Base-by-base conservation (phyloP, 1,140 invertebrate species). In the Pseudomyrmex gracilis region DNA sequence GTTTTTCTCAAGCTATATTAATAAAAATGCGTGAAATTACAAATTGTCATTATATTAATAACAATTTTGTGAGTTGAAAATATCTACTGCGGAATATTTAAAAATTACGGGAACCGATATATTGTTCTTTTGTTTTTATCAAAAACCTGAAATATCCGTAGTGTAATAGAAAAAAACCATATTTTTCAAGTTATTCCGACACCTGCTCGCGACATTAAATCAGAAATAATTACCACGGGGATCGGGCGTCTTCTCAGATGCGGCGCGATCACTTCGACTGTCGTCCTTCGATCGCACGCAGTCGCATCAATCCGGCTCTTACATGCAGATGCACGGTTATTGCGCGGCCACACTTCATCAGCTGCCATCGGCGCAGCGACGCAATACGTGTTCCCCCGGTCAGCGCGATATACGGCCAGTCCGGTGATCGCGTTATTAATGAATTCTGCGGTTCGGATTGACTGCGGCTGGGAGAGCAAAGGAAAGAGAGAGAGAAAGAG, bases 391-490 rank as follows among this genome's bases (percentile, higher is more conserved):
- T 57, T 58, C 43, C 43, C 49, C 43, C 20, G 20, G 15, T 43
- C 64, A 12, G 53, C 53, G 64, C 63, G 57, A 74, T 74, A 63
- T 63, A 74, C 57, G 73, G 45, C 45, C 60, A 45, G n/a, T 78
- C 78, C 78, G 67, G 58, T 24, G 73, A 78, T 87, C 82, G 55
- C 10, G 63, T 82, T 86, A 84, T 86, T 88, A 86, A 88, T 86
- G 82, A 84, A 86, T 80, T 86, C 84, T 80, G 55, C 51, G 34
- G 66, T 58, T 70, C 66, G 66, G 53, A 80, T 71, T 70, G 76
- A 80, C 76, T 80, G 66, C 66, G 43, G 63, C 49, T 20, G 34
- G 22, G 74, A 45, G 47, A 15, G 58, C 13, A 57, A 51, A 68
- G n/a, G 22, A 45, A 68, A 17, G 22, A 17, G 7, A 12, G 51